Evolutionary conservation across 2,113 vertebrate genomes (phyloP).

Genomic region (Alligator sinensis): DNA sequence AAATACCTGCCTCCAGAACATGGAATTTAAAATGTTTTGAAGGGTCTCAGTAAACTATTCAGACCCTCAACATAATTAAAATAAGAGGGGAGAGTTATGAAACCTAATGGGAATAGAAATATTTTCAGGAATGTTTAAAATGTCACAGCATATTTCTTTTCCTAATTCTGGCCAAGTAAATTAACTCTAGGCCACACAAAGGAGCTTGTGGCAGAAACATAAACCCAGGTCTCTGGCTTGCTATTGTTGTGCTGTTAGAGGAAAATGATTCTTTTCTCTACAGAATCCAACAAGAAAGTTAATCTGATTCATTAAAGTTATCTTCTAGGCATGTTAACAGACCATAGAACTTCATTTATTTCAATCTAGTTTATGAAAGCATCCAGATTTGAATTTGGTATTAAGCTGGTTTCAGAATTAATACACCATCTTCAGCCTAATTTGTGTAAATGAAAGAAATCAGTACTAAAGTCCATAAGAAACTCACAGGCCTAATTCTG

Average conservation of each 20-base stretch:
- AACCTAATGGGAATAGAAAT: background rate
- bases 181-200: background rate
- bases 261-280: background rate
- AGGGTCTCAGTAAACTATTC: background rate
- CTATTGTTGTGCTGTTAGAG: accelerated
- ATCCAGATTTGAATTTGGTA: background rate
- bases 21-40: background rate
- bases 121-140: background rate
- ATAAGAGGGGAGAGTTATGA: background rate
- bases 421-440: background rate
- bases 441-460: background rate
- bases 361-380: background rate
- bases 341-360: background rate
- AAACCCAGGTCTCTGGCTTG: background rate
- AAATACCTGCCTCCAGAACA: background rate
- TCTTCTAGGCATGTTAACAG: slow-evolving; percentile 4
- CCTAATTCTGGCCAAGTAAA: background rate
- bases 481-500: background rate
- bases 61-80: background rate
- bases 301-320: background rate
- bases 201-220: background rate
- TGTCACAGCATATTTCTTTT: background rate
- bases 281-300: background rate
- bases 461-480: background rate
- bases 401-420: slow-evolving; percentile 27